Evolutionary conservation across 2,888 invertebrate species (phyloP).

Genomic region (Tipula unca): DNA sequence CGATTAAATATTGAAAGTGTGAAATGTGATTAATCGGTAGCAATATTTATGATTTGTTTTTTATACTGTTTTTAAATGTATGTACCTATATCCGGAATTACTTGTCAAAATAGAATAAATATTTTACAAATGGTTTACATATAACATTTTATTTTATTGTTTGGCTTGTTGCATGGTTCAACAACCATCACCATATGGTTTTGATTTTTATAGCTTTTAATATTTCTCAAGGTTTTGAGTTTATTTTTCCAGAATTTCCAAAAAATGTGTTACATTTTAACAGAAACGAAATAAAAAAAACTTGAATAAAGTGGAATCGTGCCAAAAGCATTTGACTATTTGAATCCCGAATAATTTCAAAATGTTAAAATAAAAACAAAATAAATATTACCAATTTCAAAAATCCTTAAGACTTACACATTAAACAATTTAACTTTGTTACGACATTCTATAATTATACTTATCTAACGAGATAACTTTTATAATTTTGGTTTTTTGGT

Average conservation of each 20-base stretch:
- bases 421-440: too few relatives aligned
- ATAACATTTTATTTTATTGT: neutral
- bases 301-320: neutral
- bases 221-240: conserved; percentile 1
- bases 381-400: too few relatives aligned
- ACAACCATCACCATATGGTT: neutral
- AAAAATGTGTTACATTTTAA: neutral
- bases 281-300: neutral
- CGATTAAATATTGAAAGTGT: neutral
- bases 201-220: neutral
- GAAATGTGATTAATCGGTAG: neutral
- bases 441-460: too few relatives aligned
- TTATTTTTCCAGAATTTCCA: neutral
- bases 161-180: neutral
- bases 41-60: neutral
- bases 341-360: too few relatives aligned
- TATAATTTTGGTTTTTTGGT: too few relatives aligned
- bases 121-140: neutral
- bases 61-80: neutral
- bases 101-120: neutral
- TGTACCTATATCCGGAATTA: neutral
- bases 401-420: too few relatives aligned
- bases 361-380: too few relatives aligned
- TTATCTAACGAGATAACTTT: too few relatives aligned
- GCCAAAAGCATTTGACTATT: neutral